A percentile compares a stretch with the other conserved stretches of the same genome.
phyloP scores from a whole-genome alignment of 2,797 vertebrate genomes.

The Thamnophis elegans region DNA sequence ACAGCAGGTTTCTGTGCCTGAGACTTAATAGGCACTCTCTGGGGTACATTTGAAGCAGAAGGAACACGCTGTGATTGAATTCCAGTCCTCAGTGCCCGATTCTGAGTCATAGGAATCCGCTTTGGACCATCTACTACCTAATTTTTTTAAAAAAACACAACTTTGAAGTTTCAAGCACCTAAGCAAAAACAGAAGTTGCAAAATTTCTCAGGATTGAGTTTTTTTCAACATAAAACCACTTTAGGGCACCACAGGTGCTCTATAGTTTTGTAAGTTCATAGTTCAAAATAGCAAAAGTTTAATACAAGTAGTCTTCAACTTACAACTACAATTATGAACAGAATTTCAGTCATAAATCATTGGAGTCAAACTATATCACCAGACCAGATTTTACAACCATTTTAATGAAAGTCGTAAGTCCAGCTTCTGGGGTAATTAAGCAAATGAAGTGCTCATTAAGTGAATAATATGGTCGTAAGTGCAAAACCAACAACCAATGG shows the following conservation, averaged over 20 bases:
- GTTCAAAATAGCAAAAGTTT: background rate
- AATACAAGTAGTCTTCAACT: background rate
- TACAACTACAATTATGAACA: background rate
- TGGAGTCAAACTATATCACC: background rate
- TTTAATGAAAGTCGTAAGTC: background rate
- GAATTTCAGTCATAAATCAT: background rate
- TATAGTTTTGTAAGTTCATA: background rate
- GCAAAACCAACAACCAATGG: background rate
- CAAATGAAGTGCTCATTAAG: background rate
- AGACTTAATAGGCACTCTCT: constrained; percentile 69
- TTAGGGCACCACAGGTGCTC: background rate
- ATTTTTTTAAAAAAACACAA: background rate
- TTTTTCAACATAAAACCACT: background rate
- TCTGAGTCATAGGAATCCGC: constrained; percentile 77
- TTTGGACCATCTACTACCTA: constrained; percentile 71
- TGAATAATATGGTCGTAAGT: background rate
- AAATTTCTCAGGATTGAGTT: background rate
- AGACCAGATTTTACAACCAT: background rate
- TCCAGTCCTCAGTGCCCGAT: constrained; percentile 28
- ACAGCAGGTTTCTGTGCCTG: constrained; percentile 57
- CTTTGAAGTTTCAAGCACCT: background rate
- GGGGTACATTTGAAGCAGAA: constrained; percentile 77
- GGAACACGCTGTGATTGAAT: constrained; percentile 71
- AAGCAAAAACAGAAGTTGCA: background rate
- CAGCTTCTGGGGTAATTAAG: background rate